phyloP scores from a whole-genome alignment of 1,140 invertebrate species.

The Parapsyche elsis region DNA sequence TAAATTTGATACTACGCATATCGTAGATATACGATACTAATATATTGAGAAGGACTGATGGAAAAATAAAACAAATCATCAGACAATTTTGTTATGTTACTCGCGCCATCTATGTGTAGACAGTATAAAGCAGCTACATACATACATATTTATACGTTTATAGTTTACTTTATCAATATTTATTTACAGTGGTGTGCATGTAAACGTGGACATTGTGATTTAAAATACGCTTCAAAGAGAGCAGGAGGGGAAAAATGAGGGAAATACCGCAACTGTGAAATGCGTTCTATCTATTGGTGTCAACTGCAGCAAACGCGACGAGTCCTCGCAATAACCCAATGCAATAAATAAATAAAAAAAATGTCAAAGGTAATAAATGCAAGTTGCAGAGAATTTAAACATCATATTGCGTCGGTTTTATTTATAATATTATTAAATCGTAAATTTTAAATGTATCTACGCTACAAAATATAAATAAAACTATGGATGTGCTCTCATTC shows the following conservation, averaged over 20 bases:
- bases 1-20: too few relatives aligned
- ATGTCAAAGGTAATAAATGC: neutral
- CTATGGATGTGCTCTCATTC: too few relatives aligned
- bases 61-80: too few relatives aligned
- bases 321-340: neutral
- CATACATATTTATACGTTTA: neutral
- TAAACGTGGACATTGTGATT: neutral
- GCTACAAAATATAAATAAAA: too few relatives aligned
- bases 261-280: conserved; percentile 19
- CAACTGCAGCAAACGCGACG: conserved; percentile 1
- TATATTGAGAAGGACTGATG: too few relatives aligned
- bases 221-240: neutral
- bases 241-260: neutral
- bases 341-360: neutral
- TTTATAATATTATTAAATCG: too few relatives aligned
- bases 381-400: neutral
- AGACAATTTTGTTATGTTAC: too few relatives aligned
- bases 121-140: too few relatives aligned
- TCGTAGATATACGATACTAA: too few relatives aligned
- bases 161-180: too few relatives aligned
- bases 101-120: too few relatives aligned
- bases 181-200: neutral
- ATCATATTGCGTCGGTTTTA: too few relatives aligned
- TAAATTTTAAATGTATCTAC: neutral
- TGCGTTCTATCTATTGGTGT: conserved; percentile 19